phyloP scores from a whole-genome alignment of 2,113 vertebrate species.

The Sphyrna mokarran region DNA sequence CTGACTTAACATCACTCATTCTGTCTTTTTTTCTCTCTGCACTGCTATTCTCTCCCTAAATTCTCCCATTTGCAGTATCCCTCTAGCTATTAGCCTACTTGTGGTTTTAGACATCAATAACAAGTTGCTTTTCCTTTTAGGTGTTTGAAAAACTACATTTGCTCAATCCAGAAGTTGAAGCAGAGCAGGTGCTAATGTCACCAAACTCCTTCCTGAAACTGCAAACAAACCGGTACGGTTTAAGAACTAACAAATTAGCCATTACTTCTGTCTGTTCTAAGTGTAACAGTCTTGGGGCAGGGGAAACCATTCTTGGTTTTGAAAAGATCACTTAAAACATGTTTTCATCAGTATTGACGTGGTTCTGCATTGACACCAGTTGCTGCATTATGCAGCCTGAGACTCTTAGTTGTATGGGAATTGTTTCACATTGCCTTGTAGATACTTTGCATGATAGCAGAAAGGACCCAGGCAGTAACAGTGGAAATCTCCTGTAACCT shows the following conservation, averaged over 20 bases:
- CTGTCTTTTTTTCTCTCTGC: not conserved
- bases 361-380: not conserved
- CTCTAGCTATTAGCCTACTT: not conserved
- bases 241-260: not conserved
- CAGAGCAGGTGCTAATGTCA: slow-evolving; percentile 70
- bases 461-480: not conserved
- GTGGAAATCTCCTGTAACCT: not conserved
- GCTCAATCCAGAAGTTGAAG: slow-evolving; percentile 64
- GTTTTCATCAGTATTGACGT: not conserved
- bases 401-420: not conserved
- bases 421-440: not conserved
- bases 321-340: not conserved
- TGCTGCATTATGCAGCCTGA: not conserved
- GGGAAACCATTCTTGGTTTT: not conserved
- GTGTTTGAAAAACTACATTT: slow-evolving; percentile 84
- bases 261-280: not conserved
- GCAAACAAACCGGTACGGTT: slow-evolving; percentile 61
- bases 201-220: slow-evolving; percentile 63
- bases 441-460: not conserved
- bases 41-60: not conserved
- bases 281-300: too few relatives aligned
- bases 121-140: slow-evolving; percentile 48
- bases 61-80: not conserved
- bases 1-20: not conserved
- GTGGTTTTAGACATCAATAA: slow-evolving; percentile 35